Conservation (phyloP, 2,797 vertebrate species). For the Xiphophorus birchmanni region DNA sequence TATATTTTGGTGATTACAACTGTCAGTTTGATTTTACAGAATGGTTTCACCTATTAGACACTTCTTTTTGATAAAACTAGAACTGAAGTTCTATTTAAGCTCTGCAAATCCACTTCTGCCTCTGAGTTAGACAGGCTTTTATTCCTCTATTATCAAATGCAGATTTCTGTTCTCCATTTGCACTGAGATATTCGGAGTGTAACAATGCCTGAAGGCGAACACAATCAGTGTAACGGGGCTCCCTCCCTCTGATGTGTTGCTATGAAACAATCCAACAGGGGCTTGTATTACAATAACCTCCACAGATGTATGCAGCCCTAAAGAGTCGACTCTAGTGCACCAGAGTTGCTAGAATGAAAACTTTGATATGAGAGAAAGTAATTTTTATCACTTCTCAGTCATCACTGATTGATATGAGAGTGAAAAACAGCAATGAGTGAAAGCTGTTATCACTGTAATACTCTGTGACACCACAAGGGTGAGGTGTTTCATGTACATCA, state of each 20-base stretch:
- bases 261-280: slow-evolving; percentile 39
- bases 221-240: not conserved
- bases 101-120: not conserved
- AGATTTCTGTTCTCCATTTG: slow-evolving; percentile 7
- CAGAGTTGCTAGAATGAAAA: not conserved
- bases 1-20: not conserved
- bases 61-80: not conserved
- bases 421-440: not conserved
- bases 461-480: slow-evolving; percentile 42
- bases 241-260: slow-evolving; percentile 3
- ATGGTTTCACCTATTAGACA: not conserved
- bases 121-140: not conserved
- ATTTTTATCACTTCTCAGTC: not conserved
- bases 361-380: not conserved
- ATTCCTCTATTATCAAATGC: not conserved
- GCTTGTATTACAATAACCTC: slow-evolving; percentile 63
- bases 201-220: not conserved
- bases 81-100: not conserved
- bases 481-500: slow-evolving; percentile 44
- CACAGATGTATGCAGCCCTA: slow-evolving; percentile 17
- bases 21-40: not conserved
- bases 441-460: slow-evolving; percentile 36
- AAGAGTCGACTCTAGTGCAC: not conserved
- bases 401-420: not conserved
- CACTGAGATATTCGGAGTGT: not conserved